Percentiles rank a stretch among this genome's conserved stretches.
Conservation (phyloP, 2,888 invertebrate genomes). For the Cataglyphis livida region DNA sequence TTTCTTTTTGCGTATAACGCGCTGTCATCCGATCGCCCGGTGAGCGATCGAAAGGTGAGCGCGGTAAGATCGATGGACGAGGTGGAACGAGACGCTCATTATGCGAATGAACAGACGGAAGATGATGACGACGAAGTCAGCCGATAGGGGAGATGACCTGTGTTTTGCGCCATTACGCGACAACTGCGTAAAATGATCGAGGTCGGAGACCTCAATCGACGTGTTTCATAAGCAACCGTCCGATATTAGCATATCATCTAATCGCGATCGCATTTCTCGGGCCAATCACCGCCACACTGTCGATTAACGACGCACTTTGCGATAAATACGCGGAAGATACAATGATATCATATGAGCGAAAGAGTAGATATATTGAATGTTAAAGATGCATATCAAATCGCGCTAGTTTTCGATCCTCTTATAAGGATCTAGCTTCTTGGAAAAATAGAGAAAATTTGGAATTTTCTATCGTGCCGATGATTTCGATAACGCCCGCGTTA, state of each 20-base stretch:
- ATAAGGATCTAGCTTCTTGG: too few relatives aligned
- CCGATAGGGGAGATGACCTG: conserved; percentile 49
- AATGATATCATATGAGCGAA: background rate
- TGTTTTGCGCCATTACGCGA: conserved; percentile 34
- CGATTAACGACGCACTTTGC: background rate
- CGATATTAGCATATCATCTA: conserved; percentile 41
- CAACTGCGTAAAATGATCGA: conserved; percentile 59
- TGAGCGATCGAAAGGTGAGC: conserved; percentile 35
- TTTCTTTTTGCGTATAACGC: conserved; percentile 51
- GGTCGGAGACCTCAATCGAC: conserved; percentile 50
- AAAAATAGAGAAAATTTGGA: too few relatives aligned
- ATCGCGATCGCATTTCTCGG: conserved; percentile 40
- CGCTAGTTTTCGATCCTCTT: too few relatives aligned
- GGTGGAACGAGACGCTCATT: conserved; percentile 37
- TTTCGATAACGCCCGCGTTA: background rate
- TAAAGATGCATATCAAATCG: background rate
- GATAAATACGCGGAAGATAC: background rate
- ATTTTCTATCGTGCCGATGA: background rate
- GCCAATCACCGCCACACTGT: background rate
- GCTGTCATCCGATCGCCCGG: conserved; percentile 59
- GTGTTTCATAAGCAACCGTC: conserved; percentile 21
- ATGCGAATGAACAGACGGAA: conserved; percentile 50
- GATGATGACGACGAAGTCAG: conserved; percentile 43
- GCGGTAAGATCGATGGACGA: conserved; percentile 32
- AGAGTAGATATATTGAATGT: background rate